phyloP scores from a whole-genome alignment of 1,140 invertebrate genomes.

The Spodoptera litura region DNA sequence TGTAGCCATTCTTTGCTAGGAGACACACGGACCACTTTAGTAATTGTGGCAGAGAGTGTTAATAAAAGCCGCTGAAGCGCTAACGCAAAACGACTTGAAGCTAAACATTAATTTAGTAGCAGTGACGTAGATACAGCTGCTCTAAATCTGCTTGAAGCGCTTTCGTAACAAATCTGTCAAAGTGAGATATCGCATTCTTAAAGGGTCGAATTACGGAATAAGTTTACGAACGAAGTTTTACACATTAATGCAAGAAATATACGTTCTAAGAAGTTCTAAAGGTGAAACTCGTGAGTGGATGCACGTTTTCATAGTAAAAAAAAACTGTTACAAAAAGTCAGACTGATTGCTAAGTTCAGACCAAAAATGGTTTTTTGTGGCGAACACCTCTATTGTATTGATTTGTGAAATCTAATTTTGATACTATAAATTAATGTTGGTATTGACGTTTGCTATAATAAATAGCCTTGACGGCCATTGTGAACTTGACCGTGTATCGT shows the following conservation, averaged over 20 bases:
- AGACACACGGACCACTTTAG: neutral
- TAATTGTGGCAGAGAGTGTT: neutral
- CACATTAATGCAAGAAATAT: neutral
- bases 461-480: no score
- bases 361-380: no score
- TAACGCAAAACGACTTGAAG: neutral
- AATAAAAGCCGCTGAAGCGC: constrained; percentile 24
- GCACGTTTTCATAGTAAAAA: constrained; percentile 5
- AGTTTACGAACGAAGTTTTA: constrained; percentile 5
- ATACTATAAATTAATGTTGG: neutral
- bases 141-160: constrained; percentile 24
- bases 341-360: no score
- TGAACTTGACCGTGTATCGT: neutral
- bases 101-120: constrained; percentile 8
- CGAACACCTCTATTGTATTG: no score
- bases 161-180: constrained; percentile 28
- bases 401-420: no score
- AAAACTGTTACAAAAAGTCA: no score
- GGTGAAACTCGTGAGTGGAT: constrained; percentile 2
- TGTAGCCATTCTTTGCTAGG: no score
- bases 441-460: neutral
- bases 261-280: constrained; percentile 2
- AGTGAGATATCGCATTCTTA: constrained; percentile 23
- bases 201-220: constrained; percentile 27
- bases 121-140: neutral